These are phyloP conservation scores for Lamprotornis superbus DNA, from an alignment of 2,113 vertebrate genomes.

Conservation along the genomic window DNA sequence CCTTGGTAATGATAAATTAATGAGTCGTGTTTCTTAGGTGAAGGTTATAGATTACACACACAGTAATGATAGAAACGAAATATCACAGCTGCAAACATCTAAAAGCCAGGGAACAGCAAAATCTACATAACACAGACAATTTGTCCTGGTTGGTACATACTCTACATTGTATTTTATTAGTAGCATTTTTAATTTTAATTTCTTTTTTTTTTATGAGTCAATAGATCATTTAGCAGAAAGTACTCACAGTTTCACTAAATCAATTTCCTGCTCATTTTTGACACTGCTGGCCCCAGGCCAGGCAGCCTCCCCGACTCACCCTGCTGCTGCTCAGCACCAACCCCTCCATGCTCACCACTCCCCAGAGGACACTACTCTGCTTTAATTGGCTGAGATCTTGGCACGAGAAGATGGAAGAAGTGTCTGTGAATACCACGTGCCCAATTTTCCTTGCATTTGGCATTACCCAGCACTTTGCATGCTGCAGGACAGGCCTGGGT, in stretches of 20 bases:
- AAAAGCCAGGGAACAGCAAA: background rate
- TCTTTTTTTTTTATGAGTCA: background rate
- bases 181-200: background rate
- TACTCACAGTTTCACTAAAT: background rate
- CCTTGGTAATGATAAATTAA: slow-evolving; percentile 55
- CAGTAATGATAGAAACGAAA: background rate
- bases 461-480: background rate
- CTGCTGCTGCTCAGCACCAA: rapidly evolving
- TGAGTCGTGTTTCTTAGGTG: background rate
- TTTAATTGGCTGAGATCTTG: background rate
- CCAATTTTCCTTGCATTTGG: background rate
- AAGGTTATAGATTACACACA: slow-evolving; percentile 7
- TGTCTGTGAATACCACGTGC: background rate
- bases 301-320: rapidly evolving
- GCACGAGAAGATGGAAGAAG: background rate
- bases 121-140: background rate
- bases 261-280: background rate
- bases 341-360: rapidly evolving
- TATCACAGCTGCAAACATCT: background rate
- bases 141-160: background rate
- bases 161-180: background rate
- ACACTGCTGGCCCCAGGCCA: background rate
- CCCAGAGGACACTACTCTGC: background rate
- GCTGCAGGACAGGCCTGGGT: background rate
- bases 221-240: background rate